These are phyloP conservation scores for Phrynocephalus versicolor DNA, from an alignment of 2,113 vertebrate genomes.

Conservation along the genomic window DNA sequence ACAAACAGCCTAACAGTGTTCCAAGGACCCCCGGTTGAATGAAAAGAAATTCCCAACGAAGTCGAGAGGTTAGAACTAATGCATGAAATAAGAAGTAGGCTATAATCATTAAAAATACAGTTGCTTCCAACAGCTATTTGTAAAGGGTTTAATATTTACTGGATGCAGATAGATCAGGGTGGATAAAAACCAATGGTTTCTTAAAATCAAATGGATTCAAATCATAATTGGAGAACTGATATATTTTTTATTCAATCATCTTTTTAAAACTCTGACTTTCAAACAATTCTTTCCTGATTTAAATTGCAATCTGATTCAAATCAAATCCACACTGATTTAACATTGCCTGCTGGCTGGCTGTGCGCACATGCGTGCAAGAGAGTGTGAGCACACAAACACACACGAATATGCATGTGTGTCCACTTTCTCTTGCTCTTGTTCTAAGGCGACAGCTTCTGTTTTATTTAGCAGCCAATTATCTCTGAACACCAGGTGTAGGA, in stretches of 20 bases:
- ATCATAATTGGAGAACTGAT: no score
- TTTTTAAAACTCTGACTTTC: no score
- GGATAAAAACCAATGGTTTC: no score
- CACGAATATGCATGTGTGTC: neutral
- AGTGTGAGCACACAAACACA: no score
- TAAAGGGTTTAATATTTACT: slow-evolving; percentile 46
- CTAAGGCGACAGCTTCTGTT: slow-evolving; percentile 45
- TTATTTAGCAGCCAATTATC: slow-evolving; percentile 58
- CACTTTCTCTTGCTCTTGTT: neutral
- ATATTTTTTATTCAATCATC: no score
- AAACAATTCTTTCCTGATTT: no score
- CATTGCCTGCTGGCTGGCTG: slow-evolving; percentile 3
- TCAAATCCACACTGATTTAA: no score
- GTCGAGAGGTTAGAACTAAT: slow-evolving; percentile 65
- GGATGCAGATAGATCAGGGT: slow-evolving; percentile 39
- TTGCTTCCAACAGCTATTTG: slow-evolving; percentile 39
- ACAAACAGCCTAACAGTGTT: slow-evolving; percentile 34
- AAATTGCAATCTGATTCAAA: no score
- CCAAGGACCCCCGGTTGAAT: slow-evolving; percentile 52
- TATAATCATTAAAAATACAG: slow-evolving; percentile 65
- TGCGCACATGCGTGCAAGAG: neutral
- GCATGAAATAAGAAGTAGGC: slow-evolving; percentile 58
- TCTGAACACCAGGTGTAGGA: slow-evolving; percentile 44
- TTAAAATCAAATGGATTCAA: no score
- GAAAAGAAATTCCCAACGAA: slow-evolving; percentile 66